Evolutionary conservation across 2,797 vertebrate species (phyloP).

Genomic region (Meriones psammophilus): DNA sequence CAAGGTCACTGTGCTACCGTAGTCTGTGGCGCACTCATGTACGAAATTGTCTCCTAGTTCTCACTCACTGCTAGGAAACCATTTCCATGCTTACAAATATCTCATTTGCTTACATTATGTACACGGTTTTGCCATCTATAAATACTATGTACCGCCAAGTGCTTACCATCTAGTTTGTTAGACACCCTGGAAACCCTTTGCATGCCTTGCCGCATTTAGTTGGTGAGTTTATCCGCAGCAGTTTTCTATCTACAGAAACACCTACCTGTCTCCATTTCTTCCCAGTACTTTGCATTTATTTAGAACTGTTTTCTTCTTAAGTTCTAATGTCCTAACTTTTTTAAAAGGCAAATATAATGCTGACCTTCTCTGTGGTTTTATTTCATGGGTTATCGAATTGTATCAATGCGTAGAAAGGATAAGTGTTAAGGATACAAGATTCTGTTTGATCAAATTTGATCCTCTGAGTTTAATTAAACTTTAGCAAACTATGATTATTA

Average conservation of each 20-base stretch:
- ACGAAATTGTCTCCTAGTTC: neutral
- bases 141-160: neutral
- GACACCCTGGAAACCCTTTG: neutral
- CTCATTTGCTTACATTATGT: neutral
- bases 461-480: slow-evolving; percentile 14
- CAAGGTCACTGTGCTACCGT: neutral
- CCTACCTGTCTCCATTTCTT: neutral
- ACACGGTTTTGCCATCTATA: neutral
- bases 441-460: neutral
- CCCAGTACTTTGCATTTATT: neutral
- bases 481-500: neutral
- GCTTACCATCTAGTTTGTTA: neutral
- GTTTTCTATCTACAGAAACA: neutral
- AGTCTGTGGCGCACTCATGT: neutral
- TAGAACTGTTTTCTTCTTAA: neutral
- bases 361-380: neutral
- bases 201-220: neutral
- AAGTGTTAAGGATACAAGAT: neutral
- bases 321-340: neutral
- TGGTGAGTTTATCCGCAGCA: neutral
- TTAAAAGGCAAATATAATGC: slow-evolving; percentile 20
- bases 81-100: neutral
- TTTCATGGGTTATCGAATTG: neutral
- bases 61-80: neutral
- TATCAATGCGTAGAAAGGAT: neutral